Evolutionary conservation across 2,797 vertebrate species (phyloP).

Genomic region (Crocidura indochinensis): DNA sequence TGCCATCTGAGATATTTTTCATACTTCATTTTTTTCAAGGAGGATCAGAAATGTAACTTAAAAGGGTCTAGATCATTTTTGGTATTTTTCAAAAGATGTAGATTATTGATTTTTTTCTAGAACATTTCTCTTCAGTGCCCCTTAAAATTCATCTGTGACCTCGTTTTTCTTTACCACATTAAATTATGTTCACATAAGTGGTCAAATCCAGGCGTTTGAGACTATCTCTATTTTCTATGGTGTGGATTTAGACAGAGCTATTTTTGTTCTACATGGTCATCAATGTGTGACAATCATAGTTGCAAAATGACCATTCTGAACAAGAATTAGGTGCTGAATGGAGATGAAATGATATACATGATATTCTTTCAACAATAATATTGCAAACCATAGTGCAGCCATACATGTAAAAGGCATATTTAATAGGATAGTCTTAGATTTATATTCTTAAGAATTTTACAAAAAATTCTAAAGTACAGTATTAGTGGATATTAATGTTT

Average conservation of each 20-base stretch:
- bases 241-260: neutral
- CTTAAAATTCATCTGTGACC: neutral
- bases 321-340: no score
- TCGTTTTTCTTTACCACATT: neutral
- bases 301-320: no score
- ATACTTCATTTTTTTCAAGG: neutral
- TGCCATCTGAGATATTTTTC: neutral
- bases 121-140: neutral
- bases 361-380: no score
- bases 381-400: no score
- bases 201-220: neutral
- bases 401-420: conserved; percentile 34
- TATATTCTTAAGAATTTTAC: conserved; percentile 52
- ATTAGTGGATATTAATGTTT: neutral
- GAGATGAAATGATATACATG: no score
- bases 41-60: neutral
- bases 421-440: neutral
- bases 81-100: neutral
- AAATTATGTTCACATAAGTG: neutral
- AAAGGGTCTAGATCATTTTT: neutral
- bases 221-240: neutral
- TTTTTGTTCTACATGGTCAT: conserved; percentile 28
- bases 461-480: conserved; percentile 52
- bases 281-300: neutral
- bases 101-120: neutral